Evolutionary conservation across 2,797 vertebrate genomes (phyloP).

Genomic region (Mus minutoides): DNA sequence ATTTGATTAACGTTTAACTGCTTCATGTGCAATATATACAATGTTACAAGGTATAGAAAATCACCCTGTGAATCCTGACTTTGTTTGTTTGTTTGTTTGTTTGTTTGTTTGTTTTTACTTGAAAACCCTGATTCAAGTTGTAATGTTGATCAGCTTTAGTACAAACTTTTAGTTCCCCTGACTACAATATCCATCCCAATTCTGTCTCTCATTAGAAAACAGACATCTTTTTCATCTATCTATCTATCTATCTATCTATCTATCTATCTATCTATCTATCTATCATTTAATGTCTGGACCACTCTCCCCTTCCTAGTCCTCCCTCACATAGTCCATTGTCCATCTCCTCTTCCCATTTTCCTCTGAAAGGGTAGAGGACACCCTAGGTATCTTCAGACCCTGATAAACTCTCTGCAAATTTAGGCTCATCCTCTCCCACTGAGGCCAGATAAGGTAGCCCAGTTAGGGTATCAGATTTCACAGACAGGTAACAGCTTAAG

Average conservation of each 20-base stretch:
- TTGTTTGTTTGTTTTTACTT: neutral
- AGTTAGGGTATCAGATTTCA: neutral
- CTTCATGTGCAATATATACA: neutral
- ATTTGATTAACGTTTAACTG: neutral
- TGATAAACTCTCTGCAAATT: neutral
- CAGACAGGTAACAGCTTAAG: neutral
- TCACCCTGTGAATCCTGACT: neutral
- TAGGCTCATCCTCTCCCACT: neutral
- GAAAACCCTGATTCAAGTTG: neutral
- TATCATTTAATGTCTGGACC: neutral
- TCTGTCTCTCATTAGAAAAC: neutral
- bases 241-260: neutral
- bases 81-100: neutral
- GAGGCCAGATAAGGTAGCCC: neutral
- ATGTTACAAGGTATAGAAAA: neutral
- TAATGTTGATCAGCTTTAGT: neutral
- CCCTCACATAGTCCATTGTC: neutral
- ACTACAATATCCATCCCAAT: neutral
- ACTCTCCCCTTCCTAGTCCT: neutral
- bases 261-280: neutral
- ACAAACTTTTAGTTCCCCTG: neutral
- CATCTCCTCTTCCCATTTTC: neutral
- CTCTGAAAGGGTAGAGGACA: too few relatives aligned
- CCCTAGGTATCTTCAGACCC: neutral
- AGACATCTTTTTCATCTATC: too few relatives aligned